Evolutionary conservation across 2,888 invertebrate genomes (phyloP).

Genomic region (Poecilus cupreus): DNA sequence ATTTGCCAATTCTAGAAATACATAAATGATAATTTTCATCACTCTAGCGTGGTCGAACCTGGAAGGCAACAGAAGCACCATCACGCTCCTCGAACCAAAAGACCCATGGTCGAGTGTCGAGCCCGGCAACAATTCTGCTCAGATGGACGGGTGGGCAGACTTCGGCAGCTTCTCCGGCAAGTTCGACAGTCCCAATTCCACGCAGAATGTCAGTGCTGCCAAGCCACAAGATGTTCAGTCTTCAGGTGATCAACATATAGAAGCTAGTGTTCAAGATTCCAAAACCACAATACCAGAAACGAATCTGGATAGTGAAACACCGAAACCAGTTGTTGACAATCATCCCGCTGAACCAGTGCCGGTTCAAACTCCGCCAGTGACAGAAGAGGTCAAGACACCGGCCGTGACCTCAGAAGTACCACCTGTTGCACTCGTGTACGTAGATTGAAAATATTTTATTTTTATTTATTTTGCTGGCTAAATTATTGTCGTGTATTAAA

Average conservation of each 20-base stretch:
- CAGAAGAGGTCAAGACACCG: not conserved
- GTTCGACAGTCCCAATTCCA: conserved; percentile 29
- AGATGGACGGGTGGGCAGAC: conserved; percentile 71
- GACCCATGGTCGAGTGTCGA: conserved; percentile 42
- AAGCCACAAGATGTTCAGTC: conserved; percentile 31
- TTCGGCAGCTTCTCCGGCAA: conserved; percentile 65
- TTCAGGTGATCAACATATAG: conserved; percentile 39
- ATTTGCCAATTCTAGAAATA: too few relatives aligned
- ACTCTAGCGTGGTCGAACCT: conserved; percentile 47
- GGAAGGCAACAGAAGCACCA: not conserved
- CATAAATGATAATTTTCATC: too few relatives aligned
- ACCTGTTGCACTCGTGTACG: not conserved
- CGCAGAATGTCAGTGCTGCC: not conserved
- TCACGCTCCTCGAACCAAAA: conserved; percentile 6
- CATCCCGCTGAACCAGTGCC: conserved; percentile 5
- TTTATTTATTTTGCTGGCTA: too few relatives aligned
- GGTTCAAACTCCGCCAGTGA: too few relatives aligned
- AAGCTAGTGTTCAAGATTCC: not conserved
- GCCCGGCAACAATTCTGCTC: not conserved
- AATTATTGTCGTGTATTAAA: too few relatives aligned
- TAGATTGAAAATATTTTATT: not conserved
- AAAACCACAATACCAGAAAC: not conserved
- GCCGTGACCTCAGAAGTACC: not conserved
- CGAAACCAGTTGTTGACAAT: not conserved
- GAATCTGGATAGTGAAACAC: not conserved